phyloP scores from a whole-genome alignment of 2,797 vertebrate genomes.

The Brotula barbata region DNA sequence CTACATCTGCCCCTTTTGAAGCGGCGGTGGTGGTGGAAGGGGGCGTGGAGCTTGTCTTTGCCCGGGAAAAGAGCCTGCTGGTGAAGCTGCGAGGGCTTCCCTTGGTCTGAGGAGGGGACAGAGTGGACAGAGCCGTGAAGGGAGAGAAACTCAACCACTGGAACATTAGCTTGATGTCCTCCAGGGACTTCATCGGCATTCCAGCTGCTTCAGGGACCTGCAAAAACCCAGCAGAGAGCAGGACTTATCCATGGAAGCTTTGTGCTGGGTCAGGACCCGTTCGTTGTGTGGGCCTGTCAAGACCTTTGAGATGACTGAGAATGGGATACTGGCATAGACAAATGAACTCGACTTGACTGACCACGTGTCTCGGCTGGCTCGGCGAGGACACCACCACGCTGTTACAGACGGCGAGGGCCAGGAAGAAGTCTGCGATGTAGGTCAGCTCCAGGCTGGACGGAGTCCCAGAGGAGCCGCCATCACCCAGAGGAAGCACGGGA shows the following conservation, averaged over 20 bases:
- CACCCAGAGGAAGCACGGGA: slow-evolving; percentile 40
- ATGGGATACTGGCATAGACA: no score
- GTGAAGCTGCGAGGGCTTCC: slow-evolving; percentile 53
- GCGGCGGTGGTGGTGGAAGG: slow-evolving; percentile 5
- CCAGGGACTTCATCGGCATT: slow-evolving; percentile 82
- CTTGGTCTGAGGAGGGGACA: slow-evolving; percentile 44
- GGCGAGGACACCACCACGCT: slow-evolving; percentile 93
- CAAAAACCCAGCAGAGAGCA: slow-evolving; percentile 12
- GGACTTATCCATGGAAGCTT: no score
- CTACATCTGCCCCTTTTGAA: slow-evolving; percentile 12
- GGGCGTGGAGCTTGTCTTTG: slow-evolving; percentile 40
- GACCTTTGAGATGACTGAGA: no score
- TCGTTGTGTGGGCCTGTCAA: no score
- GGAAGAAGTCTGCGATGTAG: slow-evolving; percentile 90
- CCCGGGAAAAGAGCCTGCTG: slow-evolving; percentile 49
- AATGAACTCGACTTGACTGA: no score
- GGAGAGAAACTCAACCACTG: slow-evolving; percentile 84
- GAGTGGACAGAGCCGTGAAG: slow-evolving; percentile 65
- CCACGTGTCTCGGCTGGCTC: slow-evolving; percentile 81
- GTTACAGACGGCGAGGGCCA: slow-evolving; percentile 92
- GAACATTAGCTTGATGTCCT: slow-evolving; percentile 88
- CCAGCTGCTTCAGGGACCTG: slow-evolving; percentile 71
- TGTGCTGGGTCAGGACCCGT: no score
- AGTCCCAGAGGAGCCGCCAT: slow-evolving; percentile 21
- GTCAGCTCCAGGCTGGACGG: slow-evolving; percentile 74